Evolutionary conservation across 35 echinoderm and acorn worm genomes (phyloP), one percentile per base, ranked within the genome.

Genomic region (Stichopus chloronotus): DNA sequence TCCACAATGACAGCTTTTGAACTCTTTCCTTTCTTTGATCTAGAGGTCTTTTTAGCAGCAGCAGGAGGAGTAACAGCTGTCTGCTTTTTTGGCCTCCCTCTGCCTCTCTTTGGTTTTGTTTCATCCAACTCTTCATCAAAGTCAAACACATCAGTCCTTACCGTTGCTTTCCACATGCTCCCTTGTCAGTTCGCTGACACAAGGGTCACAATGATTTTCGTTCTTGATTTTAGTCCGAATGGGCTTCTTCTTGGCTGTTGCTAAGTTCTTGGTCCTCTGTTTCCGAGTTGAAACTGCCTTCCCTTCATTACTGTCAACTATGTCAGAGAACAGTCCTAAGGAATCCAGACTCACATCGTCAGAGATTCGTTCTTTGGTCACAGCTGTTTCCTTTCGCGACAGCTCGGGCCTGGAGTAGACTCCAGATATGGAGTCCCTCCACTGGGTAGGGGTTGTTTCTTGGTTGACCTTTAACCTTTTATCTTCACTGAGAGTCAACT

Each of bases 71-170:
- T 58, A 9, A 84, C 92, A 74, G 63, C 22, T 20, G 14, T 60
- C 56, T 74, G 69, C 69, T 90, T 94, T 69, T 88, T 94, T 14
- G 72, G 78, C 23, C 25, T 88, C 13, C 78, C 93, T 58, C 71
- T 90, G 30, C 87, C 93, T 58, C 87, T 90, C 78, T 90, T 94
- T 59, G 93, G 78, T 74, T 89, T 89, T 10, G 14, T 63, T 24
- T 89, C 87, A 23, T 43, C 60, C 23, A 8, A 25, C 11, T 9
- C 87, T 55, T 30, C 87, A 89, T 89, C 87, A 71, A 89, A 89
- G 25, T 58, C 57, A 89, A 63, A 89, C 12, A 89, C 87, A 72
- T 89, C 87, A 5, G 59, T 63, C n/a, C 21, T 30, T 71, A 21
- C 5, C 10, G 52, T 9, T 22, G 82, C 19, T 25, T 25, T 89